These are phyloP conservation scores for Rhyacophila brunnea DNA, from an alignment of 1,140 invertebrate genomes.

Conservation along the genomic window DNA sequence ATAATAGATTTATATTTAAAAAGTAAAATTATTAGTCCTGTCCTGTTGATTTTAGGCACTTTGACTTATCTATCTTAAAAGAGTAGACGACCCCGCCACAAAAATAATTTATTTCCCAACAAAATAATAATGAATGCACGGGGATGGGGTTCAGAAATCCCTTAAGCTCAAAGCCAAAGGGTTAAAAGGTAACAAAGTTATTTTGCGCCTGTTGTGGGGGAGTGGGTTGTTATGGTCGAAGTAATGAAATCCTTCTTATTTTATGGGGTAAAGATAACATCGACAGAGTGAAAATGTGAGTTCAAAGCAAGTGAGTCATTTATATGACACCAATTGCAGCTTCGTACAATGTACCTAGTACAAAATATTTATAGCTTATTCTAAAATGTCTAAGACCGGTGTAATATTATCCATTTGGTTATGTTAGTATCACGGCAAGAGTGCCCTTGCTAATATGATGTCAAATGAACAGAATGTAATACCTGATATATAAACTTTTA, in stretches of 20 bases:
- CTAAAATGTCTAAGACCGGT: too few species aligned
- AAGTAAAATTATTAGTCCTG: too few species aligned
- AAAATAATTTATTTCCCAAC: slow-evolving; percentile 35
- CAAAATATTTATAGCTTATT: too few species aligned
- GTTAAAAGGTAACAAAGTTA: slow-evolving; percentile 36
- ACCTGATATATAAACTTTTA: too few species aligned
- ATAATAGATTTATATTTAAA: too few species aligned
- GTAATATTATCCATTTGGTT: too few species aligned
- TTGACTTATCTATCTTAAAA: slow-evolving; percentile 25
- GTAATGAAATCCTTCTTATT: slow-evolving; percentile 35
- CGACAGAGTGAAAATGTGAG: not conserved
- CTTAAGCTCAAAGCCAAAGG: slow-evolving; percentile 34
- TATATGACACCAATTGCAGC: too few species aligned
- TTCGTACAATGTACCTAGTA: too few species aligned
- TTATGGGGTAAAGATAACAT: slow-evolving; percentile 25
- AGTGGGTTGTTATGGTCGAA: slow-evolving; percentile 10
- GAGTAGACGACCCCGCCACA: slow-evolving; percentile 12
- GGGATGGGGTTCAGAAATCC: slow-evolving; percentile 20
- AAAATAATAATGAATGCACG: slow-evolving; percentile 27
- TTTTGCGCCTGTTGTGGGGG: not conserved
- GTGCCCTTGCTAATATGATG: too few species aligned
- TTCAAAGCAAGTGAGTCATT: too few species aligned
- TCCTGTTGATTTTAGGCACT: slow-evolving; percentile 7
- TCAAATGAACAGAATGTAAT: too few species aligned
- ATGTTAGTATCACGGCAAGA: too few species aligned